Base-by-base conservation (phyloP, 2,888 invertebrate species). In the Lepidocyrtoides sp. region DNA sequence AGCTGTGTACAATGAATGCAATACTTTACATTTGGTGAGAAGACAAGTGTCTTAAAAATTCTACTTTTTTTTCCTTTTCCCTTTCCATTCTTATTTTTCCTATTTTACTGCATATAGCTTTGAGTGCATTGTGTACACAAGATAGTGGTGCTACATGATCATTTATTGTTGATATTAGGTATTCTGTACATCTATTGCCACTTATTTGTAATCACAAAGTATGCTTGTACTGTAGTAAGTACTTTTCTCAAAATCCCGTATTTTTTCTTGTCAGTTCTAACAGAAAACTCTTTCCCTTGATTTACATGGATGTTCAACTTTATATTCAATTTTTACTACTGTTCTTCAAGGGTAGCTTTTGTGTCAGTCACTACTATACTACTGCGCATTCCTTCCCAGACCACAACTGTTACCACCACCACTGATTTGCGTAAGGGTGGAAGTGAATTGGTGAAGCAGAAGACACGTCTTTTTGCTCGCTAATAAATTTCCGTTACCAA, bases 401-500 rank as follows among this genome's bases (percentile, higher is more conserved):
- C 60, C 60, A 7, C 36, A 36, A 36, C 36, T 36, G 36, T 14
- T 51, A 75, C 48, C 57, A 32, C 60, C 32, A 23, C 32, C 48
- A 29, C 84, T 57, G 32, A 75, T 89, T 84, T 83, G 89, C 89
- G 89, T 89, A 89, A 89, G 77, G 89, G 89, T 82, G 79, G 89
- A 89, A 89, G 89, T 89, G 32, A 75, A 32, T 57, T 79, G 14
- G 66, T 32, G 20, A 41, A 79, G 54, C 20, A 7, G n/a, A n/a
- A n/a, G n/a, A n/a, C n/a, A n/a, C n/a, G n/a, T 7, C n/a, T 41
- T 69, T 29, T 72, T 72, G 60, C 66, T 41, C 20, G 81, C 66
- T 63, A 89, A 89, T 89, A 89, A 89, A 89, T 89, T 82, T 89
- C 82, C 5, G n/a, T n/a, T n/a, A n/a, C n/a, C n/a, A n/a, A n/a